Conservation (phyloP, 2,888 invertebrate genomes). For the Aphrophora alni region DNA sequence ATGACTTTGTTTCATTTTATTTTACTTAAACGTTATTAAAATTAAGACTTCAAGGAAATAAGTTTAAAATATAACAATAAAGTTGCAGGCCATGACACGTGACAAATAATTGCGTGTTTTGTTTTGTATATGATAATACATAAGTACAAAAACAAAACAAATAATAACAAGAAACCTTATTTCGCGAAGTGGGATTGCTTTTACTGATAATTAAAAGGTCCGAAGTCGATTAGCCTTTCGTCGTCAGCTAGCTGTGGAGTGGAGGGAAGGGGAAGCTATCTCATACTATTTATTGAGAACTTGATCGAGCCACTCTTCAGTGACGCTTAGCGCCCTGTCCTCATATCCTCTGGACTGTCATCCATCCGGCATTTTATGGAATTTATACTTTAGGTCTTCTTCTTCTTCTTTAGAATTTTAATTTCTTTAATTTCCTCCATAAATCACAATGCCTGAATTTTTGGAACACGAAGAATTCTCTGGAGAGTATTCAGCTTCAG, state of each 20-base stretch:
- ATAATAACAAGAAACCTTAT: background rate
- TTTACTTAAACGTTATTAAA: no score
- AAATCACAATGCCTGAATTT: constrained; percentile 1
- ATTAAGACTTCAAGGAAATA: no score
- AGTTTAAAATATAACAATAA: no score
- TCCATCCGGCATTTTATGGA: background rate
- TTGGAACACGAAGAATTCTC: background rate
- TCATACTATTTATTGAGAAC: background rate
- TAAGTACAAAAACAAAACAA: background rate
- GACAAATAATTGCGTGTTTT: no score
- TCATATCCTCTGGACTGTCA: background rate
- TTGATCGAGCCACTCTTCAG: background rate
- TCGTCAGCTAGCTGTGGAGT: background rate
- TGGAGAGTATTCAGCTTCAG: constrained; percentile 1
- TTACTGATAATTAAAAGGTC: background rate
- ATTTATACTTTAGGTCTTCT: background rate
- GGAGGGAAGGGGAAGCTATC: background rate
- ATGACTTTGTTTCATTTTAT: no score
- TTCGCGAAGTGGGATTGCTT: background rate
- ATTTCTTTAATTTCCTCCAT: background rate
- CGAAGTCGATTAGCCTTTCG: background rate
- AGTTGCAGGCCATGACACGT: no score
- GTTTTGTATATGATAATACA: background rate
- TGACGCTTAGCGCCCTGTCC: background rate
- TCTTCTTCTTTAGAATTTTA: background rate